Evolutionary conservation across 2,113 vertebrate genomes (phyloP).

Genomic region (Eidolon helvum): DNA sequence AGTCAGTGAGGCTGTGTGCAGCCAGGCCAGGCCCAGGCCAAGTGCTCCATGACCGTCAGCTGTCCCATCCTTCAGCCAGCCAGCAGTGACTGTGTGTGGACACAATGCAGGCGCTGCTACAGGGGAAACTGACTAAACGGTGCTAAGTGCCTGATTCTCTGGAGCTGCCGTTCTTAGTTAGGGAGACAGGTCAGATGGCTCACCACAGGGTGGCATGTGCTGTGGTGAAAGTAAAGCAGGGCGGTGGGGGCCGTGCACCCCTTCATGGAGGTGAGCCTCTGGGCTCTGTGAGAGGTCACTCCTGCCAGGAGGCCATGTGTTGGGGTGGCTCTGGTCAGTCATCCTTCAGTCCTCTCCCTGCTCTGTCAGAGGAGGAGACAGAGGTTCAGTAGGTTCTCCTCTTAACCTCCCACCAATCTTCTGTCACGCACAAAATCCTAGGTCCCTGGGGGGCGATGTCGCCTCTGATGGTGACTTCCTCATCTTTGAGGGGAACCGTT

Average conservation of each 20-base stretch:
- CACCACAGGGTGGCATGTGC: too few species aligned
- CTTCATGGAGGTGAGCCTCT: background rate
- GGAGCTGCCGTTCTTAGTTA: background rate
- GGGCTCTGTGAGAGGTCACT: background rate
- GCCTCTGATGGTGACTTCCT: constrained; percentile 97
- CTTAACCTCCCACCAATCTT: background rate
- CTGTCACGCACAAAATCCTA: constrained; percentile 58
- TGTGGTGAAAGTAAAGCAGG: background rate
- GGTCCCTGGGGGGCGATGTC: constrained; percentile 94
- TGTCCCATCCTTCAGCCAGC: background rate
- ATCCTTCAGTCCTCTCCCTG: background rate
- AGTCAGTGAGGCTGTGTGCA: background rate
- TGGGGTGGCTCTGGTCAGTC: background rate
- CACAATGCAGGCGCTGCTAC: rapidly evolving
- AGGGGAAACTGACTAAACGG: background rate
- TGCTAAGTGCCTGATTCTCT: background rate
- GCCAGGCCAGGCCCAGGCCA: background rate
- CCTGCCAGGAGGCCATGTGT: rapidly evolving
- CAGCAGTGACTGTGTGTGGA: background rate
- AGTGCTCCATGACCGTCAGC: too few species aligned
- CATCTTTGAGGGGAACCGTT: constrained; percentile 97
- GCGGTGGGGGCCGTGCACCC: background rate
- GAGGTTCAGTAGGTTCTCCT: background rate
- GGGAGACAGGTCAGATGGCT: background rate
- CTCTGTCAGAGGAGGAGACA: background rate